phyloP scores from a whole-genome alignment of 1,140 invertebrate species.

The Nautilus pompilius region DNA sequence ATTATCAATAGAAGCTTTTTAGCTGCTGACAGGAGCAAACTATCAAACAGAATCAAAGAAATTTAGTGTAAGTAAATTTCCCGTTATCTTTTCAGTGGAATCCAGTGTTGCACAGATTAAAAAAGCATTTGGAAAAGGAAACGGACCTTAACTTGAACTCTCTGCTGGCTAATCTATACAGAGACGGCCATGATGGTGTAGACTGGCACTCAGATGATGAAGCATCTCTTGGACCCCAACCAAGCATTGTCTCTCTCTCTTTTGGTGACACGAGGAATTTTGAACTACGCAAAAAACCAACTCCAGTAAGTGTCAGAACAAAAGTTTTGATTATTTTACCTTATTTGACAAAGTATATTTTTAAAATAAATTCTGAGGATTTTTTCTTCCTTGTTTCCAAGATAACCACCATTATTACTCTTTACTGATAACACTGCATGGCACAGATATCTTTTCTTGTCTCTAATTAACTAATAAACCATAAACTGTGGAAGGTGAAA shows the following conservation, averaged over 20 bases:
- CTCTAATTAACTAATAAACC: too few species aligned
- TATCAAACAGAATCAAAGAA: too few species aligned
- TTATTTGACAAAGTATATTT: background rate
- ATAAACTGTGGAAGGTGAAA: too few species aligned
- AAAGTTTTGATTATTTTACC: background rate
- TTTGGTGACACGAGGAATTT: constrained; percentile 57
- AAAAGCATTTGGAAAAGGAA: constrained; percentile 41
- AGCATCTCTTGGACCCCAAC: constrained; percentile 51
- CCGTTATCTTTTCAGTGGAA: constrained; percentile 35
- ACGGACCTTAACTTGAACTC: constrained; percentile 58
- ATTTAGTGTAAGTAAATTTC: too few species aligned
- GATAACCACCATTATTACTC: too few species aligned
- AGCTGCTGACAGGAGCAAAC: too few species aligned
- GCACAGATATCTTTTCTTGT: too few species aligned
- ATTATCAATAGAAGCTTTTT: too few species aligned
- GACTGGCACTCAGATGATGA: constrained; percentile 60
- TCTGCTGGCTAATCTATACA: constrained; percentile 57
- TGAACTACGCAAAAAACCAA: constrained; percentile 53
- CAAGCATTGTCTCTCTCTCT: constrained; percentile 58
- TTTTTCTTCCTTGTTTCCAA: too few species aligned
- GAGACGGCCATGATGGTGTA: constrained; percentile 58
- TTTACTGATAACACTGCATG: too few species aligned
- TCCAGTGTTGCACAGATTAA: constrained; percentile 30
- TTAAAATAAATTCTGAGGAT: too few species aligned
- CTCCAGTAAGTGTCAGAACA: constrained; percentile 20